Evolutionary conservation across 2,797 vertebrate genomes (phyloP), one percentile per base, ranked within the genome.

Genomic region (Oreortyx pictus): DNA sequence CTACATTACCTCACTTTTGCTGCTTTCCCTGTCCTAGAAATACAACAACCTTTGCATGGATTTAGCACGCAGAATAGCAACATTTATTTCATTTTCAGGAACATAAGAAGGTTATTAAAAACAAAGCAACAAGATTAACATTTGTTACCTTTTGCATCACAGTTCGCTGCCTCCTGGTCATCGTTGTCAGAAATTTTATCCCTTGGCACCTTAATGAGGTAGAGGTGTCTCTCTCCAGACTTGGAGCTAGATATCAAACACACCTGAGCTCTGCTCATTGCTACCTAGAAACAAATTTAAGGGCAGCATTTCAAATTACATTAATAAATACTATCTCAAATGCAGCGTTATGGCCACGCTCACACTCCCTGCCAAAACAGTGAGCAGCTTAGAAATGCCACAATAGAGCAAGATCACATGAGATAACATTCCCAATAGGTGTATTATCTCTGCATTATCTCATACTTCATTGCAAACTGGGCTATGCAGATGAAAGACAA

Each of bases 261-360:
- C 95, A 99, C 99, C 67, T 98, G 98, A 29, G 99, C 99, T 93
- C 99, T 98, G 95, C 98, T 99, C 99, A 99, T 99, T 79, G 99
- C 99, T 94, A 99, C 99, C 99, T 99, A 90, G 93, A 96, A 97
- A 83, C 57, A 96, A 85, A 93, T 77, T 81, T 22, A 93, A 93
- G 64, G 73, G 57, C 79, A 89, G 77, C 56, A 39, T 78, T 96
- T 95, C 65, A 92, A 80, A 86, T 86, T 35, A 92, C 43, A 43
- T 13, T 24, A n/a, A 39, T 29, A 94, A 27, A 80, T 62, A 17
- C 54, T 20, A 3, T 2, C 7, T 86, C 67, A 91, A 46, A 76
- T 37, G 43, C 66, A 88, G 62, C 17, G 59, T 65, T 54, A 49
- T 1, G 17, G 73, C n/a, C 5, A 77, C 22, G 39, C 47, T 86